These are phyloP conservation scores for Contarinia nasturtii DNA, from an alignment of 1,140 invertebrate genomes.

Conservation along the genomic window DNA sequence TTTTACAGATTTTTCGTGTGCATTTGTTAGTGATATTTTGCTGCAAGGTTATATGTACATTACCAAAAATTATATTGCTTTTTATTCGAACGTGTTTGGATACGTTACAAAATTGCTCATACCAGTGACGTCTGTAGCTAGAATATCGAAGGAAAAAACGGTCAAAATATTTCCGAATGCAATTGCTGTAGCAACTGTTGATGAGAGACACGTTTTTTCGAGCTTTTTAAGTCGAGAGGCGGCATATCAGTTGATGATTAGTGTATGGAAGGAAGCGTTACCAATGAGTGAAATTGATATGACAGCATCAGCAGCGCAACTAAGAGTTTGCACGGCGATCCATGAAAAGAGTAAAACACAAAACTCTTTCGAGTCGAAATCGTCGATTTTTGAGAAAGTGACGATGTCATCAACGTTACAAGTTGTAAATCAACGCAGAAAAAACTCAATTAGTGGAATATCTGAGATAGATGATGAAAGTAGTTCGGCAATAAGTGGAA, in stretches of 20 bases:
- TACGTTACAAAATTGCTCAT: constrained; percentile 77
- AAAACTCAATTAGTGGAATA: no score
- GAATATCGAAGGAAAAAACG: constrained; percentile 79
- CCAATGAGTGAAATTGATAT: no score
- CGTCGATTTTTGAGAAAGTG: no score
- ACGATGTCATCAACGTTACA: no score
- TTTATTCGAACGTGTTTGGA: constrained; percentile 88
- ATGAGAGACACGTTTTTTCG: constrained; percentile 76
- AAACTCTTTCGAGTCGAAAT: no score
- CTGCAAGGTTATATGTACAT: constrained; percentile 84
- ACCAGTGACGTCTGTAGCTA: constrained; percentile 57
- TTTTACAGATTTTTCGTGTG: constrained; percentile 74
- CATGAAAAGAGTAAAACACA: no score
- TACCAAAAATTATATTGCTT: constrained; percentile 82
- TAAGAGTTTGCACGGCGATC: neutral
- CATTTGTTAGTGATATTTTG: constrained; percentile 76
- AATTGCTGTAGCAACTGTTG: constrained; percentile 63
- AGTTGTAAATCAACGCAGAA: no score
- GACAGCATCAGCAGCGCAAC: no score
- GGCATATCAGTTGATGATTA: constrained; percentile 66
- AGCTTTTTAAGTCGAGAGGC: constrained; percentile 73
- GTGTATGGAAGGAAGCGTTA: constrained; percentile 37
- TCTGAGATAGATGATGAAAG: constrained; percentile 17
- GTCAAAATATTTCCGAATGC: constrained; percentile 81
- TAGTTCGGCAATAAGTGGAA: constrained; percentile 17